Percentiles rank a stretch among this genome's conserved stretches.
Evolutionary conservation across 2,113 vertebrate genomes (phyloP).

Genomic region (Neodon shergylaensis): DNA sequence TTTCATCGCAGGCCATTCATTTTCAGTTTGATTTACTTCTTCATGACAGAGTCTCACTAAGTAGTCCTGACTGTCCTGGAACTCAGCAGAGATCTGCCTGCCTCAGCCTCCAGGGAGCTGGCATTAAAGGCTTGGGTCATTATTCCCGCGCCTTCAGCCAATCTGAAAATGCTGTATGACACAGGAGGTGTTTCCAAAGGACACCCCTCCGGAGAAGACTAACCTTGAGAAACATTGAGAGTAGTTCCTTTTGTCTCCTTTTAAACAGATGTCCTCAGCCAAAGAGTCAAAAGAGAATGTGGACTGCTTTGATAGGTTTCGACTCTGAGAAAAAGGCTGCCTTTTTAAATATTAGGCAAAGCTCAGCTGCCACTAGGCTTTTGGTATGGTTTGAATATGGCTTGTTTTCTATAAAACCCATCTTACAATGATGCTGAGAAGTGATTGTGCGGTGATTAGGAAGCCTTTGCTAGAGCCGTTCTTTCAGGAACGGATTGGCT

Average conservation of each 20-base stretch:
- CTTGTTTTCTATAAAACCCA: neutral
- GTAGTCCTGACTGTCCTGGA: neutral
- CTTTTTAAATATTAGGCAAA: neutral
- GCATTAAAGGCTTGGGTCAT: neutral
- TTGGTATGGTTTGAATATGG: neutral
- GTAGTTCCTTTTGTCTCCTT: neutral
- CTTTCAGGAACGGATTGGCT: neutral
- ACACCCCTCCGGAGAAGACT: neutral
- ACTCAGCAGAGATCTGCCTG: neutral
- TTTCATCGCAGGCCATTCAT: neutral
- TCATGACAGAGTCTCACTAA: neutral
- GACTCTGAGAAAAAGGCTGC: neutral
- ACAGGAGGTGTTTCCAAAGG: neutral
- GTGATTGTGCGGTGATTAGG: neutral
- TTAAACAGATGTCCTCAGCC: neutral
- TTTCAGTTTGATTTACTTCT: neutral
- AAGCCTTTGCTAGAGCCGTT: neutral
- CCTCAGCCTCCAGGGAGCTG: neutral
- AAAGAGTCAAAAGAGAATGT: neutral
- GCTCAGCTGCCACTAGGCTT: neutral
- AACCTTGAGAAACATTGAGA: neutral
- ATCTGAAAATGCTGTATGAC: no score
- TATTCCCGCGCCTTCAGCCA: fast-evolving
- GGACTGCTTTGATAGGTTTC: neutral
- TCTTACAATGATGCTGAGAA: neutral